Evolutionary conservation across 2,888 invertebrate species (phyloP).

Genomic region (Macrophya annulata): DNA sequence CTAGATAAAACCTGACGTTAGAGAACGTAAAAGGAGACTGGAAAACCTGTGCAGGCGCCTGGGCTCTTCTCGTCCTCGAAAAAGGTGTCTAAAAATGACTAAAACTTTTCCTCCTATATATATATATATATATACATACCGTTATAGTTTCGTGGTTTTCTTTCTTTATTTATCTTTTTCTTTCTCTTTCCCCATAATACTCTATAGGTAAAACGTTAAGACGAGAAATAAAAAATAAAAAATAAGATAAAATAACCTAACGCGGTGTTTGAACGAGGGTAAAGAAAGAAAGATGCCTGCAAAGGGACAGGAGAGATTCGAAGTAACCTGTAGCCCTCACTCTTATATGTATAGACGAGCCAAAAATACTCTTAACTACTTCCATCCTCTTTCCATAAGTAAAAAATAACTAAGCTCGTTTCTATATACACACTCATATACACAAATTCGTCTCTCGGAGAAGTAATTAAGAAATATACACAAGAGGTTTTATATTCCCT

Average conservation of each 20-base stretch:
- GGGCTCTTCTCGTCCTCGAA: background rate
- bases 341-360: conserved; percentile 9
- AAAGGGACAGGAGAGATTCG: background rate
- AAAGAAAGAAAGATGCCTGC: background rate
- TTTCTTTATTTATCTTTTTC: too few species aligned
- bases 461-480: conserved; percentile 45
- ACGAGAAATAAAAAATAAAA: background rate
- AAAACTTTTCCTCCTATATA: conserved; percentile 5
- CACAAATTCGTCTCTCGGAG: background rate
- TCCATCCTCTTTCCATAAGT: conserved; percentile 47
- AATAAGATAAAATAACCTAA: background rate
- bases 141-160: background rate
- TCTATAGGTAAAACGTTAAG: background rate
- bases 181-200: too few species aligned
- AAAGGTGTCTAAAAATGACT: conserved; percentile 32
- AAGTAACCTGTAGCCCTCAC: background rate
- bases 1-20: background rate
- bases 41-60: background rate
- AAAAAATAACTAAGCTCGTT: conserved; percentile 28
- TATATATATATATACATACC: too few species aligned
- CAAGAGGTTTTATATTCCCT: background rate
- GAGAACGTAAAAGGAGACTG: background rate
- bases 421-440: background rate
- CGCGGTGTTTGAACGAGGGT: conserved; percentile 2
- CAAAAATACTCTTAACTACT: conserved; percentile 48